A percentile compares a stretch with the other conserved stretches of the same genome.
Conservation (phyloP, 2,797 vertebrate genomes). For the Sebastes flavidus region DNA sequence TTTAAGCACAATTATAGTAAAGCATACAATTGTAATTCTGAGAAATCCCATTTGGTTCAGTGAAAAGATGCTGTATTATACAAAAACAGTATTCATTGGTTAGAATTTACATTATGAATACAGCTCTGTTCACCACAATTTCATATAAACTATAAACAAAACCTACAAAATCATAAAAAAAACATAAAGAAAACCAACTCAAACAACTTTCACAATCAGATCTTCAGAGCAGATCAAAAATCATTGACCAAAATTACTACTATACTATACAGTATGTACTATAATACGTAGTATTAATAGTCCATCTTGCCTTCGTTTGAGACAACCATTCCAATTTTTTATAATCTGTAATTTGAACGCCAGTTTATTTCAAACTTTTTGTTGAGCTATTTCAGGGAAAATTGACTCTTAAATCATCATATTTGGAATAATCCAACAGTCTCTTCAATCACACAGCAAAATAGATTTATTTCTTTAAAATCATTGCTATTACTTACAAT, state of each 20-base stretch:
- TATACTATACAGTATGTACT: neutral
- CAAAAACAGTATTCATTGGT: neutral
- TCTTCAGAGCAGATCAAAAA: neutral
- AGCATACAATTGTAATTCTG: neutral
- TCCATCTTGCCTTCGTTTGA: neutral
- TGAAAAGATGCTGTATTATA: neutral
- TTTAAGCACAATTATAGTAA: neutral
- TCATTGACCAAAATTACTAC: neutral
- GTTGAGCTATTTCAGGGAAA: neutral
- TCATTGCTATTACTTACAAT: neutral
- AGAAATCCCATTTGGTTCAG: neutral
- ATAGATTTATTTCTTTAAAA: neutral
- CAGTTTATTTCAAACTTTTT: neutral
- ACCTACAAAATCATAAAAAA: neutral
- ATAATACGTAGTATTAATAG: neutral
- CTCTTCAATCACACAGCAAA: neutral
- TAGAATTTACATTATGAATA: neutral
- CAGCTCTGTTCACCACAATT: neutral
- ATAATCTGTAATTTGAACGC: neutral
- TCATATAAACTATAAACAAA: neutral
- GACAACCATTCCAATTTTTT: neutral
- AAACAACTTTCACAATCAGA: neutral
- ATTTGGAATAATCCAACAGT: neutral
- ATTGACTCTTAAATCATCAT: neutral
- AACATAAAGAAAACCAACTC: neutral